phyloP scores from a whole-genome alignment of 2,888 invertebrate species.

The Eledone cirrhosa region DNA sequence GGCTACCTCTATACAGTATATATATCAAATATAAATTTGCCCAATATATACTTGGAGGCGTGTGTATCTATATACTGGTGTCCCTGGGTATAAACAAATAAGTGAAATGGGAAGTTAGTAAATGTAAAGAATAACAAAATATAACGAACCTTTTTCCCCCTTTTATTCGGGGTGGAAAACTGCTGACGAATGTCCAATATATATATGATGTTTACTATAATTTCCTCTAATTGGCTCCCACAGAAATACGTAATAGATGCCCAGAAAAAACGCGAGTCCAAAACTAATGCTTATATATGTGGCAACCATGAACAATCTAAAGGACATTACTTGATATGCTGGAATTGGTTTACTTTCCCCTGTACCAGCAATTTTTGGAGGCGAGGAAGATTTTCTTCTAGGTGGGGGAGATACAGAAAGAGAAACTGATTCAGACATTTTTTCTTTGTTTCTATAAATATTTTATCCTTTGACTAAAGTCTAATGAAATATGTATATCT shows the following conservation, averaged over 20 bases:
- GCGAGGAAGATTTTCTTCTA: not conserved
- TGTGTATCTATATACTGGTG: too few species aligned
- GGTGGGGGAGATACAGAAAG: not conserved
- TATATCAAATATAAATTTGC: too few species aligned
- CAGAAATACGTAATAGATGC: not conserved
- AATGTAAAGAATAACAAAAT: not conserved
- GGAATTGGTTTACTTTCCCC: not conserved
- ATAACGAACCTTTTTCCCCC: too few species aligned
- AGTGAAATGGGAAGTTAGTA: too few species aligned
- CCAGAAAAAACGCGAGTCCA: not conserved
- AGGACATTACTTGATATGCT: not conserved
- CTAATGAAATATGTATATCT: too few species aligned
- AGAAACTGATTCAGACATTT: too few species aligned
- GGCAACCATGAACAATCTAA: not conserved
- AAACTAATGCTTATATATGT: not conserved
- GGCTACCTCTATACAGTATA: too few species aligned
- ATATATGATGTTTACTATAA: not conserved
- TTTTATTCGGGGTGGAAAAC: not conserved
- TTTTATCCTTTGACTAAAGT: too few species aligned
- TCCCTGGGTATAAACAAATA: too few species aligned
- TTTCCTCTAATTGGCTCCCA: conserved; percentile 2
- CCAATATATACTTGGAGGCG: too few species aligned
- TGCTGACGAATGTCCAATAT: not conserved
- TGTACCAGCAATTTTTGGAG: not conserved
- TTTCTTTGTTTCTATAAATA: too few species aligned